These are phyloP conservation scores for Drosophila pandora DNA, from an alignment of 1,140 invertebrate species.

Conservation along the genomic window DNA sequence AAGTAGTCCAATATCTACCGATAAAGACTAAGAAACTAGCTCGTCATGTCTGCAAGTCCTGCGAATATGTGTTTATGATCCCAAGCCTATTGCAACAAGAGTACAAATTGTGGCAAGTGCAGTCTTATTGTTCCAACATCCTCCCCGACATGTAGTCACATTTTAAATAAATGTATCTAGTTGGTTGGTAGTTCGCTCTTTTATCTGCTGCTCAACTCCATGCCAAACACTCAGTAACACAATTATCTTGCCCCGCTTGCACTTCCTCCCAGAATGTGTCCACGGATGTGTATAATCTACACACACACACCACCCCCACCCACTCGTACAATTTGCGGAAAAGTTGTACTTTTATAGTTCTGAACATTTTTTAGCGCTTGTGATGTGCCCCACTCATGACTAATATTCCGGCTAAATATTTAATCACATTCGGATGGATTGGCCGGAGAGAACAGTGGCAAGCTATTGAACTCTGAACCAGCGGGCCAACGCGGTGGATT, in stretches of 20 bases:
- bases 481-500: too few species aligned
- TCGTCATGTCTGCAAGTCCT: too few species aligned
- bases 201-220: conserved; percentile 48
- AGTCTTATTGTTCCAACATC: too few species aligned
- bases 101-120: background rate
- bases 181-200: conserved; percentile 63
- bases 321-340: conserved; percentile 25
- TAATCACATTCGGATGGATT: too few species aligned
- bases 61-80: too few species aligned
- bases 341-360: conserved; percentile 75
- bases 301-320: background rate
- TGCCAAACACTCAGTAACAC: conserved; percentile 15
- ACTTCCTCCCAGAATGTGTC: conserved; percentile 28
- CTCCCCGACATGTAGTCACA: conserved; percentile 9
- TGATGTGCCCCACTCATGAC: too few species aligned
- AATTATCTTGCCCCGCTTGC: conserved; percentile 29
- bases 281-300: conserved; percentile 20
- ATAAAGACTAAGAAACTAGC: too few species aligned
- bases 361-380: conserved; percentile 67
- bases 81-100: too few species aligned
- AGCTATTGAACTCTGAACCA: too few species aligned
- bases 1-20: too few species aligned
- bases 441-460: too few species aligned
- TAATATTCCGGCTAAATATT: too few species aligned
- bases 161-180: conserved; percentile 77